Evolutionary conservation across 1,140 invertebrate genomes (phyloP), one percentile per base, ranked within the genome.

Genomic region (Telenomus remus): DNA sequence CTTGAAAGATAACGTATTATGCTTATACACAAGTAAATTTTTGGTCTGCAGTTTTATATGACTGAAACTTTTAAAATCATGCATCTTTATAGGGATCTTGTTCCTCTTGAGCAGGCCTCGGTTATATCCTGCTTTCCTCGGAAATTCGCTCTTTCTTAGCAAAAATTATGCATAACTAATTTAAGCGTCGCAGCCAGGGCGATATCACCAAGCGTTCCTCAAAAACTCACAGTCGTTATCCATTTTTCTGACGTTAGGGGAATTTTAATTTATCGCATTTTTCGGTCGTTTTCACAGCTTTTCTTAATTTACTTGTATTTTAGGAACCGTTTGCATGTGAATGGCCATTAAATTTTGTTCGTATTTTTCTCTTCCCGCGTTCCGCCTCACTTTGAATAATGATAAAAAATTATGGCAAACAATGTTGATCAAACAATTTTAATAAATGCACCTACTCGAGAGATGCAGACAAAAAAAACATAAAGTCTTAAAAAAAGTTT

Each of bases 121-220:
- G 44, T 61, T 64, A 48, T 46, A 63, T 50, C 50, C 53, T 27
- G 55, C 47, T 54, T 19, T 47, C 64, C 19, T 60, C 51, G 64
- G 44, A 75, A 75, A 69, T 65, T 68, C 47, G 39, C 65, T 75
- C 68, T 79, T 78, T 74, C 77, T 70, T 53, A 48, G 57, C 55
- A 50, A 74, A 79, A 80, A 82, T 80, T 78, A 80, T 76, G 57
- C 78, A 79, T 79, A 79, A 78, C 68, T 80, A 82, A 82, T 79
- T 82, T 77, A 69, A 70, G n/a, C 53, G 64, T 70, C 76, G 65
- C 49, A 54, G 77, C 46, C 50, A 48, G 50, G 46, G 33, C 34
- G 66, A 69, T 64, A 73, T 66, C 66, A 63, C 39, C 12, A 42
- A 68, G 70, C 66, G 59, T 60, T 11, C 47, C 53, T 37, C 48